Evolutionary conservation across 2,797 vertebrate species (phyloP), one percentile per base, ranked within the genome.

Genomic region (Danionella dracula): DNA sequence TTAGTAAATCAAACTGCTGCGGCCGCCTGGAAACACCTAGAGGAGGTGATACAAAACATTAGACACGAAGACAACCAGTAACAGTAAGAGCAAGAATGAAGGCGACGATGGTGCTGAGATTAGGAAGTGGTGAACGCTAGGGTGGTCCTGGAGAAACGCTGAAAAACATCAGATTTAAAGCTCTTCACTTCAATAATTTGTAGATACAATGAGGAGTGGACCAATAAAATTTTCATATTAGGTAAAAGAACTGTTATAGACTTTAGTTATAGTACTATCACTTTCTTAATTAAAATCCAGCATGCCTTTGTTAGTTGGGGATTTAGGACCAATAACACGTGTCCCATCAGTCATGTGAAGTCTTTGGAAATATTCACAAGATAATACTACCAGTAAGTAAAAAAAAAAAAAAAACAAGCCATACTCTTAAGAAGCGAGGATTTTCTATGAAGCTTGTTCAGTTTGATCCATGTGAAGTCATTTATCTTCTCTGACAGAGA

Each of bases 21-120:
- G 72, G 32, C 60, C 71, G 62, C 13, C 50, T 55, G 50, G 20
- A 55, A 45, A 45, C 19, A 40, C 62, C 62, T 66, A 44, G 51
- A 66, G 62, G 62, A 66, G 69, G 84, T 79, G 86, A 78, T 79
- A 70, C 74, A 83, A 79, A 74, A 69, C 63, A 77, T 31, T 53
- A 69, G 71, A 77, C 79, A 74, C 70, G 76, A 72, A 76, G 17
- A 37, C 32, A n/a, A 76, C 79, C 42, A 68, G 46, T 20, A 16
- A 76, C 79, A 45, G 67, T 34, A 35, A 70, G 66, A 76, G 78
- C 45, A 50, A 32, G 21, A 8, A 9, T n/a, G n/a, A 44, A 56
- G 29, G 16, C 27, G 15, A 19, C n/a, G 40, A 55, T 5, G 41
- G 31, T 29, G 41, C 40, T 65, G 0, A 4, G n/a, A 35, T 54